Conservation (phyloP, 2,888 invertebrate genomes). For the Brachyptera putata region DNA sequence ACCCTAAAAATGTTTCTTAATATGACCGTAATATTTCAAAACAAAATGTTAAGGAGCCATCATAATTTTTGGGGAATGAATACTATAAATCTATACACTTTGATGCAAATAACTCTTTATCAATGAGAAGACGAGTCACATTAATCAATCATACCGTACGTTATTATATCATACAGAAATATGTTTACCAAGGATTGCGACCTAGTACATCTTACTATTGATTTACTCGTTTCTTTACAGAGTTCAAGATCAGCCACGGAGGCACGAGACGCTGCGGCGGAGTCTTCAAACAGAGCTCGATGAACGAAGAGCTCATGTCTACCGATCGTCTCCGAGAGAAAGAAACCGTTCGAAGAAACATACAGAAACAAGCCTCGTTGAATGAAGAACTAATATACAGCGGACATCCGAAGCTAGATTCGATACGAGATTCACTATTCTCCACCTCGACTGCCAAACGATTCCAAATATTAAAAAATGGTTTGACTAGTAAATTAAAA, state of each 20-base stretch:
- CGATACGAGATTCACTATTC: slow-evolving; percentile 68
- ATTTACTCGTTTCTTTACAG: no score
- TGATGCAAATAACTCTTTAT: no score
- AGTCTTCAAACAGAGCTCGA: slow-evolving; percentile 76
- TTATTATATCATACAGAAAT: no score
- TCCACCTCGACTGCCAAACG: slow-evolving; percentile 69
- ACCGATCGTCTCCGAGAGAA: slow-evolving; percentile 80
- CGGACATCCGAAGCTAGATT: slow-evolving; percentile 58
- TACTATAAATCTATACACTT: no score
- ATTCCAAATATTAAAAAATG: slow-evolving; percentile 71
- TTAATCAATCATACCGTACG: no score
- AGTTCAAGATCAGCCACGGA: slow-evolving; percentile 48
- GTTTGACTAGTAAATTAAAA: slow-evolving; percentile 78
- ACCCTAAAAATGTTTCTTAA: no score
- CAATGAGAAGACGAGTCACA: no score
- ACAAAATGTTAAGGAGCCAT: no score
- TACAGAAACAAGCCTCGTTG: slow-evolving; percentile 83
- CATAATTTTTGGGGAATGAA: no score
- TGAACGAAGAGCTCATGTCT: slow-evolving; percentile 87
- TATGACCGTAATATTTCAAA: no score
- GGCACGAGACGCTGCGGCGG: slow-evolving; percentile 47
- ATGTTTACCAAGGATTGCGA: no score
- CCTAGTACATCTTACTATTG: no score
- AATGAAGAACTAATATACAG: slow-evolving; percentile 81
- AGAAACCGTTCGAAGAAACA: slow-evolving; percentile 73